phyloP scores from a whole-genome alignment of 2,888 invertebrate genomes.

The Linyphia triangularis region DNA sequence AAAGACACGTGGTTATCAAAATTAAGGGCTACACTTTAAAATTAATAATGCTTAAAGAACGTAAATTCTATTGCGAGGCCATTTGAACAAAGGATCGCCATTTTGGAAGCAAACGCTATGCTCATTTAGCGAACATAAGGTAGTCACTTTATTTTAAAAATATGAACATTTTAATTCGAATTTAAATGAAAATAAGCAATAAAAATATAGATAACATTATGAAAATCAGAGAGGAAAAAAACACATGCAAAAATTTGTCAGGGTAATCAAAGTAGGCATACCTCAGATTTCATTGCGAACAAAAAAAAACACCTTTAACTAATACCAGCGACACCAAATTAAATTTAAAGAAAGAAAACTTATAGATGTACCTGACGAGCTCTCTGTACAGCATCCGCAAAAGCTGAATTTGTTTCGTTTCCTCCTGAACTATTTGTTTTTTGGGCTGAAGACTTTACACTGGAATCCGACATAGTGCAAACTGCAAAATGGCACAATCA shows the following conservation, averaged over 20 bases:
- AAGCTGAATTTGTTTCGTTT: slow-evolving; percentile 75
- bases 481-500: slow-evolving; percentile 74
- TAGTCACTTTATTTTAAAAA: not conserved
- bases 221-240: not conserved
- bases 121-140: not conserved
- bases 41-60: no score
- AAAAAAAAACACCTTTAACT: slow-evolving; percentile 63
- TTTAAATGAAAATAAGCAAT: not conserved
- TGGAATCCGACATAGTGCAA: slow-evolving; percentile 76
- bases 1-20: no score
- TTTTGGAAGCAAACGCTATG: slow-evolving; percentile 11
- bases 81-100: slow-evolving; percentile 54
- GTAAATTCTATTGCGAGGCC: no score
- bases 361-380: slow-evolving; percentile 75
- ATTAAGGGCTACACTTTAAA: no score
- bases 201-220: not conserved
- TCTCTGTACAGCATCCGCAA: slow-evolving; percentile 76
- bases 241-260: not conserved
- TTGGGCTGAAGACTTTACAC: slow-evolving; percentile 72
- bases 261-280: not conserved
- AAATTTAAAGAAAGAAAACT: not conserved
- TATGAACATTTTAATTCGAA: not conserved
- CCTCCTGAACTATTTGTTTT: slow-evolving; percentile 71
- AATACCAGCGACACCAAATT: not conserved
- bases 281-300: not conserved